A percentile compares a stretch with the other conserved stretches of the same genome.
Conservation (phyloP, 2,113 vertebrate species). For the Strigops habroptila region DNA sequence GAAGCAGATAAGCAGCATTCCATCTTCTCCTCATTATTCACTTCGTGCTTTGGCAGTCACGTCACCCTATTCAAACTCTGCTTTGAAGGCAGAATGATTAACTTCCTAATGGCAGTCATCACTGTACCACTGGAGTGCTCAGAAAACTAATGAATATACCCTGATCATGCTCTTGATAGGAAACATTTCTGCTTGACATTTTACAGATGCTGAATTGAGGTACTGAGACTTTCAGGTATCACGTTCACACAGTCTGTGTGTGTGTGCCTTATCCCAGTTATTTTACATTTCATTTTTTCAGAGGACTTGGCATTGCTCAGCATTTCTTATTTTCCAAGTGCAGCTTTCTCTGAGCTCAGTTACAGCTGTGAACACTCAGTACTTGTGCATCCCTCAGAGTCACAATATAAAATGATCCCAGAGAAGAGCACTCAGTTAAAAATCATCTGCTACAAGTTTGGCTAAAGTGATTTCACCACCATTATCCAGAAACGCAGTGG, state of each 20-base stretch:
- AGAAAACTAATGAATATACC: not conserved
- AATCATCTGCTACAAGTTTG: not conserved
- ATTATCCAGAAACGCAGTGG: not conserved
- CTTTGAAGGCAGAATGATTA: conserved; percentile 37
- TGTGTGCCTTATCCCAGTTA: not conserved
- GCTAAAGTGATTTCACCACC: not conserved
- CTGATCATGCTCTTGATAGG: not conserved
- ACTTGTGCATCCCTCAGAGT: not conserved
- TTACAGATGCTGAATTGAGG: not conserved
- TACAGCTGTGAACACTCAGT: not conserved
- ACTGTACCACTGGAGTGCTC: not conserved
- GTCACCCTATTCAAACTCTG: not conserved
- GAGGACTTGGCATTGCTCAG: not conserved
- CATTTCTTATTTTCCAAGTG: not conserved
- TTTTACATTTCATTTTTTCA: not conserved
- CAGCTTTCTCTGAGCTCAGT: not conserved
- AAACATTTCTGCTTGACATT: not conserved
- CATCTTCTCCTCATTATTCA: not conserved
- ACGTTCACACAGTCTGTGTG: not conserved
- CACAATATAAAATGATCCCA: not conserved
- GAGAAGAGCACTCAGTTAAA: not conserved
- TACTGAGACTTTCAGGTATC: not conserved
- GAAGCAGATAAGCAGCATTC: not conserved
- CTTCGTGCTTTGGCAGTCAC: not conserved
- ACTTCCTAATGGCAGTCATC: conserved; percentile 14